Conservation (phyloP, 2,888 invertebrate genomes). For the Hermodice carunculata region DNA sequence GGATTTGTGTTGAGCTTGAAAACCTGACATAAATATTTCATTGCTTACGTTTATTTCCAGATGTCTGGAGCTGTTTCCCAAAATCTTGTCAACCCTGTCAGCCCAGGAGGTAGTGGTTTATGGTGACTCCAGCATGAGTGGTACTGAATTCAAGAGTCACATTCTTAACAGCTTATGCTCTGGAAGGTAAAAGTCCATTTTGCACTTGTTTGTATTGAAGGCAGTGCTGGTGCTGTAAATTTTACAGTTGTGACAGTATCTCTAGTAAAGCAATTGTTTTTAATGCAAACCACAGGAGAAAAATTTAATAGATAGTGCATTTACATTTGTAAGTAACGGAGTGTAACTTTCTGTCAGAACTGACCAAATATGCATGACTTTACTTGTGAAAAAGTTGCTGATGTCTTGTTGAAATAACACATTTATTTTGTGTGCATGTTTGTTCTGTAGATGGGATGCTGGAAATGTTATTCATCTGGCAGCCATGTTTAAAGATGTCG, state of each 20-base stretch:
- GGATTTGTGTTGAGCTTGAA: background rate
- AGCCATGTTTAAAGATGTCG: conserved; percentile 65
- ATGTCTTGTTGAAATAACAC: too few species aligned
- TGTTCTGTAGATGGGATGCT: conserved; percentile 57
- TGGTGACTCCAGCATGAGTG: conserved; percentile 59
- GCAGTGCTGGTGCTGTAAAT: background rate
- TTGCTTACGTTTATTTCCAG: conserved; percentile 17
- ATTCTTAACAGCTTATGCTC: conserved; percentile 65
- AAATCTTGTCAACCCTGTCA: conserved; percentile 61
- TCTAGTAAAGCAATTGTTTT: too few species aligned
- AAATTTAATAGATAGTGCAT: too few species aligned
- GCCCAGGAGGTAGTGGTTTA: conserved; percentile 53
- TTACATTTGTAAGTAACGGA: too few species aligned
- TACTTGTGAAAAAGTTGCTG: too few species aligned
- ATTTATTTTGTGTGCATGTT: too few species aligned
- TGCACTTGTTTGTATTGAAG: background rate
- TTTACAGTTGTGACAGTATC: too few species aligned
- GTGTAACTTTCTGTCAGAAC: too few species aligned
- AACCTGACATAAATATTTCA: background rate
- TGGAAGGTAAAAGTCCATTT: conserved; percentile 50
- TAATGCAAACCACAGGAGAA: background rate
- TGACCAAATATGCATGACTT: too few species aligned
- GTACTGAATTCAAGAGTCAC: conserved; percentile 65
- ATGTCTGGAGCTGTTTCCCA: conserved; percentile 64
- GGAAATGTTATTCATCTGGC: conserved; percentile 59